Base-by-base conservation (phyloP, 2,797 vertebrate genomes). In the Phoxinus dragarum region DNA sequence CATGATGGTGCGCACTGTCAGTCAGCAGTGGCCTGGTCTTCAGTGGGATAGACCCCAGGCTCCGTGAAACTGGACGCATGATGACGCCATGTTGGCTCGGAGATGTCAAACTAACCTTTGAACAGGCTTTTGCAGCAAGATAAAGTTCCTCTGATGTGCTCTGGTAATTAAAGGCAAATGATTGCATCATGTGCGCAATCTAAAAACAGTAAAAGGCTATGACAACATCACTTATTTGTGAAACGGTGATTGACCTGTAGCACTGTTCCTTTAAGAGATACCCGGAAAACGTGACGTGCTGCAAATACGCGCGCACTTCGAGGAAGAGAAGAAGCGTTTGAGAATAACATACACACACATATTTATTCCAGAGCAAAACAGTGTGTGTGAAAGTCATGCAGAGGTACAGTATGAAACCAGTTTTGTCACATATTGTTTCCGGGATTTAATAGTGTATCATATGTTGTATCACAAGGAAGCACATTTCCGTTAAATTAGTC, bases 1-100 rank as follows among this genome's bases (percentile, higher is more conserved):
- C 96, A 96, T 96, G 74, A 92, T 94, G 86, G 86, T 85, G 87
- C 7, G 61, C 86, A 83, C 80, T 42, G 76, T 44, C 34, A 10
- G 49, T 14, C 49, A 21, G 31, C 68, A 80, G 77, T 82, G 66
- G 54, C 79, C 31, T 7, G 68, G 54, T 49, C 31, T 42, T 64
- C 38, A 10, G 23, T 9, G 36, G 16, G 12, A 44, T 14, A 47
- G 16, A 74, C 92, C 92, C 90, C 90, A 91, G 88, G 12, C 68
- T 89, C 0, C 44, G 88, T 21, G 93, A 90, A 94, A 92, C 94
- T 92, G 90, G 0, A 69, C 12, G 9, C 8, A 0, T 1, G 47
- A 1, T 14, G 47, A 44, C 61, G 76, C 88, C 87, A 88, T 89
- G 10, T 86, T 82, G 81, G 87, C 47, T 88, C 10, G 38, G 4